Evolutionary conservation across 2,113 vertebrate species (phyloP).

Genomic region (Ariopsis seemanni): DNA sequence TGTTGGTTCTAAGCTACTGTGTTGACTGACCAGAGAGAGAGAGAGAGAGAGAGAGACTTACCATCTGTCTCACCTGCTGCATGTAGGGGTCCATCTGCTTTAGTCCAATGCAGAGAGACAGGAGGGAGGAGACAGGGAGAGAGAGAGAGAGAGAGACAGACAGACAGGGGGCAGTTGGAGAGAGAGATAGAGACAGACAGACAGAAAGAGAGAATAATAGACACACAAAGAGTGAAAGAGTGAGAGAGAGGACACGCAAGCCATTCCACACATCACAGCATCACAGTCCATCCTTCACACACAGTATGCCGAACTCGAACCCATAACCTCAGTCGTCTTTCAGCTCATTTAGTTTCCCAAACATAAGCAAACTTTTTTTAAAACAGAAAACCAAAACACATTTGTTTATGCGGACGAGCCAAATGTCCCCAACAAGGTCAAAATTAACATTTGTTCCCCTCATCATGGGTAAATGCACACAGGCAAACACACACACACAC

Average conservation of each 20-base stretch:
- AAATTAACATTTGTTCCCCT: slow-evolving; percentile 13
- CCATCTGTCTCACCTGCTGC: slow-evolving; percentile 54
- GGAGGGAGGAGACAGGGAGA: slow-evolving; percentile 48
- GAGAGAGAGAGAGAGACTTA: slow-evolving; percentile 47
- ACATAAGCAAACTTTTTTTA: neutral
- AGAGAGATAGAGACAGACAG: neutral
- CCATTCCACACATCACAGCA: slow-evolving; percentile 20
- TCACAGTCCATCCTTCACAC: slow-evolving; percentile 5
- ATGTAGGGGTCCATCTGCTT: slow-evolving; percentile 49
- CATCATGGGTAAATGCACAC: slow-evolving; percentile 1
- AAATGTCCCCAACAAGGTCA: slow-evolving; percentile 2
- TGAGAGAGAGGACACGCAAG: neutral
- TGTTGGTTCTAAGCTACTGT: slow-evolving; percentile 7
- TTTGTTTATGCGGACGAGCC: neutral
- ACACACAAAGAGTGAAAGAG: neutral
- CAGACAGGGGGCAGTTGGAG: neutral
- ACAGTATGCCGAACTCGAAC: neutral
- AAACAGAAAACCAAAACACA: neutral
- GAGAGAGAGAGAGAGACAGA: slow-evolving; percentile 31
- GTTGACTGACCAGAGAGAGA: slow-evolving; percentile 1
- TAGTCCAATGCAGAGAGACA: slow-evolving; percentile 22
- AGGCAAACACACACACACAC: neutral
- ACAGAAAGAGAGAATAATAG: no score
- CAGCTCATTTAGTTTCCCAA: neutral
- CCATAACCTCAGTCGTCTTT: neutral